Percentiles rank a stretch among this genome's conserved stretches.
These are phyloP conservation scores for Leptinotarsa undecemlineata DNA, from an alignment of 1,140 invertebrate species.

Conservation along the genomic window DNA sequence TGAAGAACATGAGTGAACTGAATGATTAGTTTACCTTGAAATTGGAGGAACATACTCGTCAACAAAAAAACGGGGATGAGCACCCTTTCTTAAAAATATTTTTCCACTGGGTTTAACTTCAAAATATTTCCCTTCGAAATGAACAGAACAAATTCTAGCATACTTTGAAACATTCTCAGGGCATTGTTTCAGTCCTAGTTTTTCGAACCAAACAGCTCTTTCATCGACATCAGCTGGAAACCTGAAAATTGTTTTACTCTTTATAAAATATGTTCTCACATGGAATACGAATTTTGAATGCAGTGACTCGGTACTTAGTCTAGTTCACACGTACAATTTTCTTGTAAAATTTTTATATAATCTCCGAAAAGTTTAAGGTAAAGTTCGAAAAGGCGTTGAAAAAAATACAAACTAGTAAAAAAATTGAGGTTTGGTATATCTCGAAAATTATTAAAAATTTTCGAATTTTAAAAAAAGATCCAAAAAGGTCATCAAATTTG, in stretches of 20 bases:
- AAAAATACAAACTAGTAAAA: no score
- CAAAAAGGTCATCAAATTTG: no score
- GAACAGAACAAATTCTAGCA: constrained; percentile 8
- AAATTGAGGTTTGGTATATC: no score
- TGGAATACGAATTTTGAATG: no score
- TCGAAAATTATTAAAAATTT: no score
- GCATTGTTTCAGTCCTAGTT: neutral
- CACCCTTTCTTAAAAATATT: neutral
- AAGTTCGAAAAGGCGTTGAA: no score
- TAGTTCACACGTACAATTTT: no score
- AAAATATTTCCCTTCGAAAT: neutral
- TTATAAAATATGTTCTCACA: no score
- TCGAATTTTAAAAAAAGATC: no score
- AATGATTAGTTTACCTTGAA: neutral
- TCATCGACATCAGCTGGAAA: neutral
- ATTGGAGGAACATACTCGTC: neutral
- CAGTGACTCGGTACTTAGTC: no score
- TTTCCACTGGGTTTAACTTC: neutral
- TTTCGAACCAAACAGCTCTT: constrained; percentile 1
- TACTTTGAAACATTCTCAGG: neutral
- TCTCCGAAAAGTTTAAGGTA: no score
- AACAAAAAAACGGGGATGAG: neutral
- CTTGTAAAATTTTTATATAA: no score
- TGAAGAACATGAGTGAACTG: neutral
- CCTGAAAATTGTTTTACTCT: neutral